Evolutionary conservation across 2,888 invertebrate species (phyloP), one percentile per base, ranked within the genome.

Genomic region (Oegoconia quadripuncta): DNA sequence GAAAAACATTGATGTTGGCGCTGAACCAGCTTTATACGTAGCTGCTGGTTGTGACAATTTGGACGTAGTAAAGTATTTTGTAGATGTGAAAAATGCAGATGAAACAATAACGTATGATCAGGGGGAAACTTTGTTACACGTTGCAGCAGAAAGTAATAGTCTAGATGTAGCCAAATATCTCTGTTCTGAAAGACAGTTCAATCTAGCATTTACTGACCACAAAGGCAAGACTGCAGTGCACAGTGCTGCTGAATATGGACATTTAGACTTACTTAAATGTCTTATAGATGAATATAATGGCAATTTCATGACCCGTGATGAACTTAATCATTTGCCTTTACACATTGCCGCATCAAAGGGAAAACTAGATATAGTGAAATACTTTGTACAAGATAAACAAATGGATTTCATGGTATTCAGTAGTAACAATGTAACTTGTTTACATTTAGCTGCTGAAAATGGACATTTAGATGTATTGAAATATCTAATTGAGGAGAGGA

Each of bases 211-310:
- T 27, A 4, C 7, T 2, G 12, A 12, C 8, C 13, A 12, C 5
- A 13, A 27, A 13, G 13, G n/a, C 5, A 13, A 14, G 14, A 36
- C n/a, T 5, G 11, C 22, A 16, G 11, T 36, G 3, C 37, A 31
- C 14, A 3, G 5, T 8, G 37, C 37, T 12, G 37, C 37, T 16
- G 11, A 4, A 17, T 9, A 18, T 25, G 37, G 31, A 3, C 9
- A 31, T 25, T 17, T 37, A 13, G 17, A 37, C 7, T 5, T 26
- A 6, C 13, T 37, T 5, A 23, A 25, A 31, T 37, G 31, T 26
- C 31, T 37, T 9, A 12, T 37, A 4, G 31, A 37, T 9, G 31
- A 31, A 25, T 25, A 14, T 13, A 13, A 15, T n/a, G 27, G 5
- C 1, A 14, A 27, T 25, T 25, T 11, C 12, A n/a, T 7, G 2